Evolutionary conservation across 2,888 invertebrate genomes (phyloP).

Genomic region (Coremacera marginata): DNA sequence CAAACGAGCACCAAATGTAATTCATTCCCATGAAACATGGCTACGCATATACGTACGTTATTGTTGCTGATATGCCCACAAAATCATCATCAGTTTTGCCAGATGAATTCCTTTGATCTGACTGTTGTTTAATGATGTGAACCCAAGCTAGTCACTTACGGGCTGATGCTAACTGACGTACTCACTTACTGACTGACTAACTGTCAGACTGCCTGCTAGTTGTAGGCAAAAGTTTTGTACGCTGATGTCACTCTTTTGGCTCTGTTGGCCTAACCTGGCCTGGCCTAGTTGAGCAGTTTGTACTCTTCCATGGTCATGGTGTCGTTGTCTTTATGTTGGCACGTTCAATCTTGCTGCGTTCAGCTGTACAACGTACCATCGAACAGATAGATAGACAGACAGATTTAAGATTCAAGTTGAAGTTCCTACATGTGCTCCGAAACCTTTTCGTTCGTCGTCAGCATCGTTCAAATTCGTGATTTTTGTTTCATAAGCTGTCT

Average conservation of each 20-base stretch:
- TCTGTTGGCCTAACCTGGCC: not conserved
- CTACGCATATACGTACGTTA: not conserved
- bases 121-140: too few species aligned
- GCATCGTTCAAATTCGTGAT: not conserved
- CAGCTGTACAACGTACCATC: not conserved
- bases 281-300: not conserved
- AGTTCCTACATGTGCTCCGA: not conserved
- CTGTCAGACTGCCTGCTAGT: too few species aligned
- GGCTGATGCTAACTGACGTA: too few species aligned
- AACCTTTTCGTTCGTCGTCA: not conserved
- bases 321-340: not conserved
- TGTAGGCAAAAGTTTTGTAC: too few species aligned
- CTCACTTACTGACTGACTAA: too few species aligned
- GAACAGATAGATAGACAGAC: not conserved
- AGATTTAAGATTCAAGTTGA: not conserved
- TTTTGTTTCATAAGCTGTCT: not conserved
- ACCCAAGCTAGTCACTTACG: too few species aligned
- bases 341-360: not conserved
- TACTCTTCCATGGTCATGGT: not conserved
- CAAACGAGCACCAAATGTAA: too few species aligned
- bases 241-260: constrained; percentile 7
- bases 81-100: not conserved
- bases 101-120: too few species aligned
- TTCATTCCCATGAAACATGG: too few species aligned
- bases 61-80: not conserved